Percentiles rank a stretch among this genome's conserved stretches.
These are phyloP conservation scores for Mastigias papua DNA, from an alignment of 30 jellyfish, hydroid and myxozoan genomes.

Conservation along the genomic window DNA sequence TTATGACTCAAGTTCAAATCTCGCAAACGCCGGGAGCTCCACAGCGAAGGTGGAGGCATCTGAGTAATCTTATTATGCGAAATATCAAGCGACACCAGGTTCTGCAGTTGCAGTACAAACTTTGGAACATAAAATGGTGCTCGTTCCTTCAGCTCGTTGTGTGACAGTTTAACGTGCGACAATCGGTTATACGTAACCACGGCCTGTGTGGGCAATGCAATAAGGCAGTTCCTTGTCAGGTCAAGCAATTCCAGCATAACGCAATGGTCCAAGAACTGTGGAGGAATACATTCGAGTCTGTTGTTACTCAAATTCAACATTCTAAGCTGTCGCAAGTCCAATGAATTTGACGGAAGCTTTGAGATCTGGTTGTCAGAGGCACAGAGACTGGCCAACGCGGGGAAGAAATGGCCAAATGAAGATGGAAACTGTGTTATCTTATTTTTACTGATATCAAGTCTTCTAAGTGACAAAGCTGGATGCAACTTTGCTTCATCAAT, in stretches of 20 bases:
- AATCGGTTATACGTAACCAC: conserved; percentile 52
- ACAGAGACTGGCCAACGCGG: conserved; percentile 67
- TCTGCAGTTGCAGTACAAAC: conserved; percentile 71
- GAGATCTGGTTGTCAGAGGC: conserved; percentile 60
- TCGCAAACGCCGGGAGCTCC: conserved; percentile 78
- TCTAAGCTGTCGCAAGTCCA: conserved; percentile 58
- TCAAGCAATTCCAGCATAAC: conserved; percentile 72
- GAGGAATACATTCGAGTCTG: conserved; percentile 61
- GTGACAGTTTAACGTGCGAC: conserved; percentile 72
- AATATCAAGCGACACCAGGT: conserved; percentile 64
- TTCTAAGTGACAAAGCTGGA: conserved; percentile 28
- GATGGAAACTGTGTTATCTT: conserved; percentile 70
- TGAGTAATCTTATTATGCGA: conserved; percentile 82
- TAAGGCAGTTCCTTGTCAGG: conserved; percentile 71
- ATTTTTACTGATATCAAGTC: conserved; percentile 73
- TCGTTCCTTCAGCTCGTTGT: conserved; percentile 69
- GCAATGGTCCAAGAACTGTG: conserved; percentile 66
- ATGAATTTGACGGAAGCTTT: conserved; percentile 46
- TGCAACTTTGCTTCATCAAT: conserved; percentile 35
- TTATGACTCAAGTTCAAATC: conserved; percentile 79
- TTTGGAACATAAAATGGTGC: conserved; percentile 87
- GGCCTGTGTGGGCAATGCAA: conserved; percentile 67
- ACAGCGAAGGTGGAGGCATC: conserved; percentile 83
- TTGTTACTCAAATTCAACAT: conserved; percentile 71
- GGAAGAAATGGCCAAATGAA: conserved; percentile 69